phyloP scores from a whole-genome alignment of 2,797 vertebrate species.

The Gallinago stenura region DNA sequence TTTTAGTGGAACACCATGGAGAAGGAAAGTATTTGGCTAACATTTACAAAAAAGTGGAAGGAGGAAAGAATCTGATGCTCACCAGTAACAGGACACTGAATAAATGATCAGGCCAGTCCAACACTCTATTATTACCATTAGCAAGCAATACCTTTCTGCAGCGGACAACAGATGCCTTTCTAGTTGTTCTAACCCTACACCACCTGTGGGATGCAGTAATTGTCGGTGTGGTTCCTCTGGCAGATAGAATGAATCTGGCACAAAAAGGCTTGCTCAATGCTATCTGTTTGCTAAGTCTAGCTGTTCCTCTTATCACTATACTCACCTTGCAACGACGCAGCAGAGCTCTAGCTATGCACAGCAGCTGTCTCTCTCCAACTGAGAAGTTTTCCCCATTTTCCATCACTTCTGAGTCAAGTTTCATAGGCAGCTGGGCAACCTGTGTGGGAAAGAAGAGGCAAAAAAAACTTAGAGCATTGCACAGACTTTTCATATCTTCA shows the following conservation, averaged over 20 bases:
- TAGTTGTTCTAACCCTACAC: not conserved
- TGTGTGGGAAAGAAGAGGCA: conserved; percentile 37
- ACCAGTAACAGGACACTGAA: not conserved
- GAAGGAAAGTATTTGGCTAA: not conserved
- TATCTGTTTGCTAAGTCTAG: not conserved
- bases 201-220: not conserved
- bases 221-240: not conserved
- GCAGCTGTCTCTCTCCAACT: conserved; percentile 89
- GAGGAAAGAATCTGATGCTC: not conserved
- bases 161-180: not conserved
- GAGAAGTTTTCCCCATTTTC: conserved; percentile 95
- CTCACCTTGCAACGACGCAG: conserved; percentile 90
- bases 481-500: not conserved
- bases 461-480: not conserved
- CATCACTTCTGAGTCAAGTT: conserved; percentile 91
- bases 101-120: not conserved
- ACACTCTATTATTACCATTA: not conserved
- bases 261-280: not conserved
- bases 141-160: not conserved
- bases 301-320: not conserved
- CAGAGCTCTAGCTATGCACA: conserved; percentile 89
- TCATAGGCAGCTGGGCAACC: conserved; percentile 91
- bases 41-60: not conserved
- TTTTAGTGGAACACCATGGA: not conserved
- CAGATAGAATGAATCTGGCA: not conserved